Conservation (phyloP, 2,888 invertebrate species). For the Plebejus argus region DNA sequence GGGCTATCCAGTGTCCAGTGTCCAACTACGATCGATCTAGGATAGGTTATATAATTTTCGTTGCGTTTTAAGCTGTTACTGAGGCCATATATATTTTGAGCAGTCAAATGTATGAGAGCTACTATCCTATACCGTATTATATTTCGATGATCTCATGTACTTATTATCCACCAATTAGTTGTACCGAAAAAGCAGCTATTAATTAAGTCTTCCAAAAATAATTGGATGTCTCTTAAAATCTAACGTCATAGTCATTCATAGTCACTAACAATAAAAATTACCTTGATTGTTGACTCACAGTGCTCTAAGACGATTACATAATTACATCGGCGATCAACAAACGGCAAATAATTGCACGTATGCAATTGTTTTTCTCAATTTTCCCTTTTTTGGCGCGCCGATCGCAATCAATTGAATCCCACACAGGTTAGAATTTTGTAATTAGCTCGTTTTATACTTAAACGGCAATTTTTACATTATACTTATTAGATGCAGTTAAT, state of each 20-base stretch:
- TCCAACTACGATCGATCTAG: no score
- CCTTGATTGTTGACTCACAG: slow-evolving; percentile 1
- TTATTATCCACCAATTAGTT: not conserved
- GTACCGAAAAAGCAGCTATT: not conserved
- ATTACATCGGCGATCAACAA: not conserved
- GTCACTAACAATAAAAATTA: not conserved
- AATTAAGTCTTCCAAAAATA: slow-evolving; percentile 1
- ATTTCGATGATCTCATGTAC: not conserved
- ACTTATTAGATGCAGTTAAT: not conserved
- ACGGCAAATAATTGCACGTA: slow-evolving; percentile 28
- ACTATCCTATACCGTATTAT: not conserved
- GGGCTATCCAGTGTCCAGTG: no score
- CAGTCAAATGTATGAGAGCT: not conserved
- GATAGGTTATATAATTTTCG: not conserved
- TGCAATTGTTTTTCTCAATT: slow-evolving; percentile 11
- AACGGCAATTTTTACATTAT: not conserved
- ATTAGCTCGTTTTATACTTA: slow-evolving; percentile 14
- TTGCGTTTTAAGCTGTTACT: not conserved
- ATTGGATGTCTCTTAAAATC: not conserved
- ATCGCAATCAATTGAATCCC: slow-evolving; percentile 7
- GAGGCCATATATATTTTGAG: not conserved
- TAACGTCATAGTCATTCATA: slow-evolving; percentile 18
- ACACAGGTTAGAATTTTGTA: not conserved
- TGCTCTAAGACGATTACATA: not conserved
- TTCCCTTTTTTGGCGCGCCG: slow-evolving; percentile 13